Conservation (phyloP, 2,797 vertebrate genomes). For the Girardinus metallicus region DNA sequence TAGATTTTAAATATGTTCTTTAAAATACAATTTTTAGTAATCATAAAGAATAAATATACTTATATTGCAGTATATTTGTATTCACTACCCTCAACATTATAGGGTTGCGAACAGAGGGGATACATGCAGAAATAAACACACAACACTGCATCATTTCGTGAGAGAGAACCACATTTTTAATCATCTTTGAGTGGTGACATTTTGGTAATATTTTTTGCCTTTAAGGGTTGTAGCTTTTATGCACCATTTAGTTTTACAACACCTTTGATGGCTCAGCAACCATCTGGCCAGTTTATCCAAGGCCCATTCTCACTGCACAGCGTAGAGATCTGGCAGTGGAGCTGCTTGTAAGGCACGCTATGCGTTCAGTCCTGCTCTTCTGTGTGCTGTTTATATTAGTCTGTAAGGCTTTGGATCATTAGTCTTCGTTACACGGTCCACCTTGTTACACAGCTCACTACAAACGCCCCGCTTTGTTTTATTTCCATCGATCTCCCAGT, state of each 20-base stretch:
- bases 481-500: not conserved
- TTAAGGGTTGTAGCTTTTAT: constrained; percentile 9
- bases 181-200: constrained; percentile 10
- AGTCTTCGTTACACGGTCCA: constrained; percentile 4
- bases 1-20: not conserved
- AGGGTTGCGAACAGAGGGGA: not conserved
- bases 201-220: not conserved
- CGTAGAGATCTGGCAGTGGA: not conserved
- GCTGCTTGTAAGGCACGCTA: not conserved
- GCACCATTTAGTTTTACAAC: constrained; percentile 46
- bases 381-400: not conserved
- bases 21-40: not conserved
- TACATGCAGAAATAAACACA: not conserved
- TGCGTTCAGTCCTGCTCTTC: not conserved
- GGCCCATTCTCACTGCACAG: constrained; percentile 5
- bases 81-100: not conserved
- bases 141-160: constrained; percentile 2
- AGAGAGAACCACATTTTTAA: not conserved
- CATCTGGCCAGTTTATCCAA: constrained; percentile 25
- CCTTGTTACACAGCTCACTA: constrained; percentile 5
- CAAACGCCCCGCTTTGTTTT: not conserved
- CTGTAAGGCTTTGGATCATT: constrained; percentile 1
- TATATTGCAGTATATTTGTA: not conserved
- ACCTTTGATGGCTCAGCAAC: constrained; percentile 34
- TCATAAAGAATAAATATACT: not conserved